Conservation (phyloP, 2,888 invertebrate species). For the Augiades crinisus region DNA sequence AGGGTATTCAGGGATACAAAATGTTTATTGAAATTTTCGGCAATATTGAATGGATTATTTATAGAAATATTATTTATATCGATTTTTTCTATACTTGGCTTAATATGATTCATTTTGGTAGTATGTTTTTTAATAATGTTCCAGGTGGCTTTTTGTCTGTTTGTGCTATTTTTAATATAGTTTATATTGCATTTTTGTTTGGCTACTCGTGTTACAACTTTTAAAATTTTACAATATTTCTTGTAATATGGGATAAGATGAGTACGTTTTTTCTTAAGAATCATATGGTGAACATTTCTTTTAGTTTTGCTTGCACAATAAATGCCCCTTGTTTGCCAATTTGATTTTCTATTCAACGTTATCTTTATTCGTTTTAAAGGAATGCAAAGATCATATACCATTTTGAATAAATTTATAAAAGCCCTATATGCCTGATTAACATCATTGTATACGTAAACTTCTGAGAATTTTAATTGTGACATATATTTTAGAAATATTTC, state of each 20-base stretch:
- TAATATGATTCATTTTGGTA: neutral
- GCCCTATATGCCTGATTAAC: neutral
- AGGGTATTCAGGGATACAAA: neutral
- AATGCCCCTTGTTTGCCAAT: constrained; percentile 2
- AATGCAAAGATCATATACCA: neutral
- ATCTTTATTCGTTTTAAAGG: constrained; percentile 3
- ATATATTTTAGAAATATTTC: neutral
- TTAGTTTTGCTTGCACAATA: neutral
- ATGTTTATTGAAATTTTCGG: constrained; percentile 1
- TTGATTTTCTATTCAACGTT: constrained; percentile 1
- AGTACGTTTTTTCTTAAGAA: neutral
- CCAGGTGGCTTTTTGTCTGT: neutral
- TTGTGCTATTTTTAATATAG: neutral
- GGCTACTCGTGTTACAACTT: neutral
- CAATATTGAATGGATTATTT: neutral
- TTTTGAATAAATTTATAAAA: neutral
- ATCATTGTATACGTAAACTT: neutral
- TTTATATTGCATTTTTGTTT: neutral
- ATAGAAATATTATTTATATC: neutral
- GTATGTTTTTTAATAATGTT: neutral
- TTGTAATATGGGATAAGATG: neutral
- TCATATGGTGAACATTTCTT: neutral
- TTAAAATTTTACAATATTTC: neutral
- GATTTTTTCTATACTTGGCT: neutral
- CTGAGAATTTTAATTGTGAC: neutral